Evolutionary conservation across 2,888 invertebrate species (phyloP).

Genomic region (Amiota mariae): DNA sequence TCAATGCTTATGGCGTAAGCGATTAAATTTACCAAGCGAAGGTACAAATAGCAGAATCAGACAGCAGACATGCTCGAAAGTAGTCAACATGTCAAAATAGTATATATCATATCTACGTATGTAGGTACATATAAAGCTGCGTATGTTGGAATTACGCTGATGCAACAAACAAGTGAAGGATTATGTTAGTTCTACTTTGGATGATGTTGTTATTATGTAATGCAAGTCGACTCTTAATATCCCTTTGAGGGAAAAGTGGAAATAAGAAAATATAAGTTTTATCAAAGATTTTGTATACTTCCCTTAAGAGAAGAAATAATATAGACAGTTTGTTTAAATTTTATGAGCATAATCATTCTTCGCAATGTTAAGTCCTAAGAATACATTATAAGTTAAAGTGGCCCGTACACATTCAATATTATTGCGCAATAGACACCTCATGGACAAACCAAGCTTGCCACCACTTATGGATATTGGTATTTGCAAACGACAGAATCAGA

Average conservation of each 20-base stretch:
- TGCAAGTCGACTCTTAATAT: background rate
- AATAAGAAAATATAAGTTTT: background rate
- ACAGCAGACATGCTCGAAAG: background rate
- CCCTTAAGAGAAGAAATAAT: background rate
- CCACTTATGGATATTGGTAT: no score
- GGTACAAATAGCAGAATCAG: background rate
- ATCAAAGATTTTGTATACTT: background rate
- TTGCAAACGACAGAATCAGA: no score
- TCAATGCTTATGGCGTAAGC: conserved; percentile 3
- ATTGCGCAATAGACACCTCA: no score
- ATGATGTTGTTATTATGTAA: background rate
- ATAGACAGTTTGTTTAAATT: background rate
- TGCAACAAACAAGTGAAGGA: background rate
- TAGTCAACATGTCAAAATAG: background rate
- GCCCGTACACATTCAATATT: no score
- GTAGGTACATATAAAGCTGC: background rate
- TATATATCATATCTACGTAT: no score
- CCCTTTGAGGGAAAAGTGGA: background rate
- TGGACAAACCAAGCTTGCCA: no score
- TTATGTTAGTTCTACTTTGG: background rate
- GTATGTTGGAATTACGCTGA: background rate
- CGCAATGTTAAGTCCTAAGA: no score
- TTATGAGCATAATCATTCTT: no score
- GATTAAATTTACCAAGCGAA: conserved; percentile 10
- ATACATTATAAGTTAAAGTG: no score